These are phyloP conservation scores for Rhagologus leucostigma DNA, from an alignment of 2,113 vertebrate genomes.

Conservation along the genomic window DNA sequence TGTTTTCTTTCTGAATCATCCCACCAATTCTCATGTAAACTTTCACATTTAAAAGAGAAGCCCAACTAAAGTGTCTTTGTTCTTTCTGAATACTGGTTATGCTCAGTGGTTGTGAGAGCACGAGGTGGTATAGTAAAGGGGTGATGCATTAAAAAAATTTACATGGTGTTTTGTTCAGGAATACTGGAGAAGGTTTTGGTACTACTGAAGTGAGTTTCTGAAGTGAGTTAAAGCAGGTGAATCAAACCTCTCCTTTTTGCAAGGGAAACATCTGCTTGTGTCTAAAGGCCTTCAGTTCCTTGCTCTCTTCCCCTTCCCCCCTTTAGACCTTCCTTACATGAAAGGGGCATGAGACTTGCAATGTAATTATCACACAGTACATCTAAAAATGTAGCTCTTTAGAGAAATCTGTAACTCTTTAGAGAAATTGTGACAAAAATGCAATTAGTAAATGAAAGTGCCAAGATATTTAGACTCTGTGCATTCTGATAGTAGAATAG, in stretches of 20 bases:
- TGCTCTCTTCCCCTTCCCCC: rapidly evolving
- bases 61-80: not conserved
- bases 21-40: not conserved
- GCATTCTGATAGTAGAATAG: not conserved
- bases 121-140: not conserved
- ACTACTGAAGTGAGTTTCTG: not conserved
- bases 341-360: not conserved
- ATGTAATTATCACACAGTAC: not conserved
- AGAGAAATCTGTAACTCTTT: not conserved
- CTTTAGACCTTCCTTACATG: rapidly evolving
- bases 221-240: not conserved
- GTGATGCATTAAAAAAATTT: not conserved
- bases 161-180: not conserved
- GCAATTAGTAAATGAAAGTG: not conserved
- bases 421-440: not conserved
- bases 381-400: not conserved
- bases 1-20: not conserved
- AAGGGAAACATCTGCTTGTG: not conserved
- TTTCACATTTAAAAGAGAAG: not conserved
- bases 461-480: not conserved
- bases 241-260: not conserved
- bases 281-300: not conserved
- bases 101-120: not conserved
- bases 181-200: not conserved
- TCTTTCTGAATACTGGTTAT: not conserved